Percentiles rank a stretch among this genome's conserved stretches.
Conservation (phyloP, 2,888 invertebrate genomes). For the Lochmaea capreae region DNA sequence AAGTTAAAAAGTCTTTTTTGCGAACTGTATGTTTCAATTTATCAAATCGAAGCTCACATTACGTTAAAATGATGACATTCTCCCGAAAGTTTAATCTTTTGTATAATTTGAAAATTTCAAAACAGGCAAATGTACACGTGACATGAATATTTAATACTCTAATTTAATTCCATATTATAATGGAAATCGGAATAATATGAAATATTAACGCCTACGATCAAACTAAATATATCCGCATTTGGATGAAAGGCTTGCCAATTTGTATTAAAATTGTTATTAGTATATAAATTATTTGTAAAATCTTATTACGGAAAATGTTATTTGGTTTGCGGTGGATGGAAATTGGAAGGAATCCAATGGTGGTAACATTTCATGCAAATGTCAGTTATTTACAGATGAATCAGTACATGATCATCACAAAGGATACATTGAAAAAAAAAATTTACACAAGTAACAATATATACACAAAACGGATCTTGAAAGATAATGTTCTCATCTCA, state of each 20-base stretch:
- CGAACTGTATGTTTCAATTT: too few relatives aligned
- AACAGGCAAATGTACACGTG: neutral
- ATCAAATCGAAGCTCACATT: too few relatives aligned
- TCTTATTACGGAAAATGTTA: neutral
- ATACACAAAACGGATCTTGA: too few relatives aligned
- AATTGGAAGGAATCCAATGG: too few relatives aligned
- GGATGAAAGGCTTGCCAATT: neutral
- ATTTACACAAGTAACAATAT: too few relatives aligned
- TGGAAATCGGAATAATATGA: neutral
- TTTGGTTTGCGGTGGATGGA: neutral
- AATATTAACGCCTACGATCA: conserved; percentile 1
- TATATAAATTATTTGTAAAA: conserved; percentile 1
- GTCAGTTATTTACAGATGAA: too few relatives aligned
- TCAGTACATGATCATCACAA: too few relatives aligned
- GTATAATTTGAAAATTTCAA: neutral
- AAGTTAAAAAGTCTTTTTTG: too few relatives aligned
- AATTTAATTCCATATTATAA: neutral
- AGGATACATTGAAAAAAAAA: too few relatives aligned
- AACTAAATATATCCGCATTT: conserved; percentile 1
- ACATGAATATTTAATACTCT: neutral
- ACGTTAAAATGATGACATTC: neutral
- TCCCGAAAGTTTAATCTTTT: neutral
- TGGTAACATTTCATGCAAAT: too few relatives aligned
- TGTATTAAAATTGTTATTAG: neutral
- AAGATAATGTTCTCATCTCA: too few relatives aligned